Evolutionary conservation across 2,888 invertebrate genomes (phyloP).

Genomic region (Anthoptus insignis): DNA sequence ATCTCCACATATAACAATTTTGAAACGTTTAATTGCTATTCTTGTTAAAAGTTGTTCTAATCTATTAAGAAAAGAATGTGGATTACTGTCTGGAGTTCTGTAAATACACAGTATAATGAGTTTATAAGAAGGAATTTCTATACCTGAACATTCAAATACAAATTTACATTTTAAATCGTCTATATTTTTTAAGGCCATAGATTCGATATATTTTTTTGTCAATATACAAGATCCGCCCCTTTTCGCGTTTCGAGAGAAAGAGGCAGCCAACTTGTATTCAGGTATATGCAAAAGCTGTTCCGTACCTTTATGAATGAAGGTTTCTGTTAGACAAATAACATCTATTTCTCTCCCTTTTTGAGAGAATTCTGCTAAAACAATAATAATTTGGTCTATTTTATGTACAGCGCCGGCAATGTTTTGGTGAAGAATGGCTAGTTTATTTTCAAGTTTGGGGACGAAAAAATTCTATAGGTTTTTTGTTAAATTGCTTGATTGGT

Average conservation of each 20-base stretch:
- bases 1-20: slow-evolving; percentile 24
- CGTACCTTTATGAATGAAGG: not conserved
- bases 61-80: not conserved
- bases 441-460: not conserved
- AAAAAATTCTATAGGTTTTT: not conserved
- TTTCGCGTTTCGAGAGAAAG: not conserved
- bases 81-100: no score
- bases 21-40: not conserved
- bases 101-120: not conserved
- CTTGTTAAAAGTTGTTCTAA: slow-evolving; percentile 1
- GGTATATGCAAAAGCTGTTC: slow-evolving; percentile 3
- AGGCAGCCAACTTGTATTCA: slow-evolving; percentile 5
- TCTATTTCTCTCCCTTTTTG: slow-evolving; percentile 6
- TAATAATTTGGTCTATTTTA: slow-evolving; percentile 1
- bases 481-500: not conserved
- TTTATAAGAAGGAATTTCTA: slow-evolving; percentile 16
- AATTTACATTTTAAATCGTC: not conserved
- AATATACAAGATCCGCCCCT: not conserved
- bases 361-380: not conserved
- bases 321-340: slow-evolving; percentile 7
- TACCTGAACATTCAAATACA: slow-evolving; percentile 10
- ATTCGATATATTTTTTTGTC: slow-evolving; percentile 1
- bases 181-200: not conserved
- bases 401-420: slow-evolving; percentile 7
- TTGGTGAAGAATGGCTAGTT: slow-evolving; percentile 5